Evolutionary conservation across 2,888 invertebrate species (phyloP).

Genomic region (Dolomedes plantarius): DNA sequence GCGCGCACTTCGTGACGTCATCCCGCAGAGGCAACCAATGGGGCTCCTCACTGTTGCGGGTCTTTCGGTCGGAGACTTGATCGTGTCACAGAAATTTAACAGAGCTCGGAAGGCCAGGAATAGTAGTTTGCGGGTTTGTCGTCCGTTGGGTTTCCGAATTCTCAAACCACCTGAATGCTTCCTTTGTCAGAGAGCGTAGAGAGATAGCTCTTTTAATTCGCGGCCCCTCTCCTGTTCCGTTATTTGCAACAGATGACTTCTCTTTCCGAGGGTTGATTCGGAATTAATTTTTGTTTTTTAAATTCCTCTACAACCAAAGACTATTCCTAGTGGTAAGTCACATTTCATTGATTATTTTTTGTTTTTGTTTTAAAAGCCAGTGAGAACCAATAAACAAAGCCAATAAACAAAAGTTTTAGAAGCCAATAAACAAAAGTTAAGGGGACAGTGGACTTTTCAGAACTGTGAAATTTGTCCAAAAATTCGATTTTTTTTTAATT

Average conservation of each 20-base stretch:
- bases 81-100: conserved; percentile 47
- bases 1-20: neutral
- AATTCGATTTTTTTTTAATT: too few species aligned
- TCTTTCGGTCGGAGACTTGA: neutral
- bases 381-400: too few species aligned
- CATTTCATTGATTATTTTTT: neutral
- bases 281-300: neutral
- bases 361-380: too few species aligned
- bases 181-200: neutral
- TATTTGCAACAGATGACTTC: neutral
- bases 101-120: conserved; percentile 24
- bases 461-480: too few species aligned
- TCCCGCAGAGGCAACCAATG: neutral
- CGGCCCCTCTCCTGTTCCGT: neutral
- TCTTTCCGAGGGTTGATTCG: neutral
- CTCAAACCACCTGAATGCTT: neutral
- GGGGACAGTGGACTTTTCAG: too few species aligned
- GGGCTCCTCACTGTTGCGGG: neutral
- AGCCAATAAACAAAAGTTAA: too few species aligned
- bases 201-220: neutral
- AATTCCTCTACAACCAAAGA: neutral
- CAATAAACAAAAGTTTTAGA: too few species aligned
- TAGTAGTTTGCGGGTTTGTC: conserved; percentile 15
- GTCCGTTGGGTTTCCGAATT: neutral
- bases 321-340: neutral